Conservation (phyloP, 2,888 invertebrate species). For the Phortica okadai region DNA sequence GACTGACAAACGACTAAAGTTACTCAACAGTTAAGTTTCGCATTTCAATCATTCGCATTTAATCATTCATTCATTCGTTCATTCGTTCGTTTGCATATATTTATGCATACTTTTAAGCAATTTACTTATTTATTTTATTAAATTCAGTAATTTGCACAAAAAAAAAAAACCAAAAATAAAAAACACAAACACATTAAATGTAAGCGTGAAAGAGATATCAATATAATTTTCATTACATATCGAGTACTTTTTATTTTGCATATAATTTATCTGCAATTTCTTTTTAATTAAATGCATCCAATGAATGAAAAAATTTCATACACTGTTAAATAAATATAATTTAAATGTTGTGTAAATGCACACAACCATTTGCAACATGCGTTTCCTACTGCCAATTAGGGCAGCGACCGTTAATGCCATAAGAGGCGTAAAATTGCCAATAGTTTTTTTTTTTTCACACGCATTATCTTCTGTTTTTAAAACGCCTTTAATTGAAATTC, state of each 20-base stretch:
- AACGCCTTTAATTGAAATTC: background rate
- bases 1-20: background rate
- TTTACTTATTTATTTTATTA: conserved; percentile 7
- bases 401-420: background rate
- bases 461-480: background rate
- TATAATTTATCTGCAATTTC: background rate
- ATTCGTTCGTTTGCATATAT: background rate
- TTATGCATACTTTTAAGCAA: background rate
- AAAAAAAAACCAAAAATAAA: background rate
- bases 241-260: background rate
- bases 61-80: background rate
- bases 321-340: background rate
- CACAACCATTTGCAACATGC: background rate
- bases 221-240: background rate
- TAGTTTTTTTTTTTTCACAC: background rate
- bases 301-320: background rate
- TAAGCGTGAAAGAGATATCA: background rate
- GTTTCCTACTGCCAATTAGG: no score
- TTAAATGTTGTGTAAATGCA: background rate
- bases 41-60: conserved; percentile 7
- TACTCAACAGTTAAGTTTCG: background rate
- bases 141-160: background rate
- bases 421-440: background rate
- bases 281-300: background rate
- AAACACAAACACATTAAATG: background rate